Evolutionary conservation across 2,113 vertebrate genomes (phyloP), one percentile per base, ranked within the genome.

Genomic region (Ceyx cyanopectus): DNA sequence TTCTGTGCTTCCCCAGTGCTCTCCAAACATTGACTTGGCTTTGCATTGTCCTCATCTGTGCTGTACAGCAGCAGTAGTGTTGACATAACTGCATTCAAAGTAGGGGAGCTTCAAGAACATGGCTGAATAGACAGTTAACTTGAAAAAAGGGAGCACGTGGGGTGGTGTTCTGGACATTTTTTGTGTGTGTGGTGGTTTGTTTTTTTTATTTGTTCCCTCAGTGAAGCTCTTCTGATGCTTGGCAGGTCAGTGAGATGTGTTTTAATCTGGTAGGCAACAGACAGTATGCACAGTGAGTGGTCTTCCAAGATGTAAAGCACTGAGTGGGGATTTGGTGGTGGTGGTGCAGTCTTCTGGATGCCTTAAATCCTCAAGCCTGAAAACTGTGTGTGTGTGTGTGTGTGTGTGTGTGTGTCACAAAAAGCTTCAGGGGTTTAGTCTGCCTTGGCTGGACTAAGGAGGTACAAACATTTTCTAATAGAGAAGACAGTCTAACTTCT

Each of bases 381-480:
- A 12, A 63, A 6, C 24, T 22, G 2, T 14, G 50, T 21, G 6
- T 65, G 3, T 51, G 7, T 65, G 3, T 56, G 37, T n/a, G n/a
- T 37, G 37, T 37, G 37, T 37, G 37, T 37, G 37, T 9, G 37
- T 9, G 37, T 9, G 37, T 9, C 10, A 37, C 37, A 27, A 3
- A 66, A 62, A 43, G 24, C n/a, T 58, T 86, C 0, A 0, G 20
- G 9, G 29, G 19, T 29, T 90, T 54, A 5, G 14, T 6, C 32
- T 54, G 10, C 63, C 7, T 32, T 23, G 11, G 22, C 11, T 46
- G 61, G 14, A 5, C 7, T 80, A 37, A 16, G 50, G 22, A 76
- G 27, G 12, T 73, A 11, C 9, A 26, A 1, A 60, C 0, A 0
- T 24, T 54, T 69, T 65, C 37, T 48, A 8, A 1, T 10, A 7